phyloP scores from a whole-genome alignment of 2,888 invertebrate species.

The Eledona agricola region DNA sequence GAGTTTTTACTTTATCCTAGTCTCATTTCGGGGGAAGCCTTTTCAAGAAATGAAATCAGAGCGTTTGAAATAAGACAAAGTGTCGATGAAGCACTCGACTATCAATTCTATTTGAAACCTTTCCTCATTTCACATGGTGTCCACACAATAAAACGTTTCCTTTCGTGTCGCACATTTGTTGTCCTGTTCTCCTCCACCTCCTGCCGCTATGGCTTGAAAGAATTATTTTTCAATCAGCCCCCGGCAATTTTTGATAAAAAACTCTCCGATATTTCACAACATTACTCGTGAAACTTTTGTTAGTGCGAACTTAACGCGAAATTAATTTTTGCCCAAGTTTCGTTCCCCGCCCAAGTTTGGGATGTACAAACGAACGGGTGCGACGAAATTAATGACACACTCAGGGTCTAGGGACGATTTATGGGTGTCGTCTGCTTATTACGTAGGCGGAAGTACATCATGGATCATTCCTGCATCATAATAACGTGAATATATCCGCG shows the following conservation, averaged over 20 bases:
- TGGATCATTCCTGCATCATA: no score
- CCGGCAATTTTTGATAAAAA: background rate
- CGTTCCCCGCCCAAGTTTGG: background rate
- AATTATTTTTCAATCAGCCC: constrained; percentile 15
- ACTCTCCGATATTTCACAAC: constrained; percentile 11
- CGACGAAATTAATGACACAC: constrained; percentile 6
- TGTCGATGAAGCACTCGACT: constrained; percentile 6
- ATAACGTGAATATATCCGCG: no score
- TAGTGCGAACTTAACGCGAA: constrained; percentile 3
- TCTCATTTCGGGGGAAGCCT: constrained; percentile 1
- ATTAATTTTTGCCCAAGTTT: constrained; percentile 10
- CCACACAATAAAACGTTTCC: constrained; percentile 2
- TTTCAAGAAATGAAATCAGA: constrained; percentile 8
- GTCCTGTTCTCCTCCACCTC: background rate
- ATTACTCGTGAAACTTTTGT: constrained; percentile 4
- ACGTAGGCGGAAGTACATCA: no score
- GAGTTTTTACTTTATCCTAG: constrained; percentile 4
- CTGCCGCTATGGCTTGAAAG: background rate
- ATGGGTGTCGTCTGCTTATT: no score
- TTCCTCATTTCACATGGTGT: constrained; percentile 3
- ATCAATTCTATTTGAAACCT: constrained; percentile 1
- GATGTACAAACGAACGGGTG: constrained; percentile 5
- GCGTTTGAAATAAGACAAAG: constrained; percentile 3
- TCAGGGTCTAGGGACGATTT: no score
- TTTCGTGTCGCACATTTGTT: background rate